Evolutionary conservation across 2,888 invertebrate species (phyloP).

Genomic region (Xanthorhoe spadicearia): DNA sequence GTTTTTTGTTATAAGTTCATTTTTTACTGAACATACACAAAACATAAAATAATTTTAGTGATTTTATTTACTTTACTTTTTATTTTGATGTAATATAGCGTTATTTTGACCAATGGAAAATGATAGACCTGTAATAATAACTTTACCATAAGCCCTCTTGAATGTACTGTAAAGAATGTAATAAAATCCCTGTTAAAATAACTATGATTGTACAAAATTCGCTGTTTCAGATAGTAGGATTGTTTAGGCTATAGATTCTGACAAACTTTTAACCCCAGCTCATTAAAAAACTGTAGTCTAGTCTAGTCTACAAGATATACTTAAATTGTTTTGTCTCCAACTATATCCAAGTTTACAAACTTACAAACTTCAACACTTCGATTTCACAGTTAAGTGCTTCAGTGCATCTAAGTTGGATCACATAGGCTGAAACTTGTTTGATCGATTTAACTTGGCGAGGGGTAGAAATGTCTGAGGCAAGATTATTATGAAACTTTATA

Average conservation of each 20-base stretch:
- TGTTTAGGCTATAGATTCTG: background rate
- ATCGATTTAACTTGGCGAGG: constrained; percentile 25
- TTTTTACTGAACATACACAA: too few species aligned
- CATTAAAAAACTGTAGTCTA: background rate
- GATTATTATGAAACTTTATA: background rate
- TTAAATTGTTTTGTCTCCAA: constrained; percentile 3
- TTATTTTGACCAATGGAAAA: too few species aligned
- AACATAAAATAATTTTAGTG: too few species aligned
- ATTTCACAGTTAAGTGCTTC: constrained; percentile 24
- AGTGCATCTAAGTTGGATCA: constrained; percentile 27
- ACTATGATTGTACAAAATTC: too few species aligned
- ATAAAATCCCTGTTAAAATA: too few species aligned
- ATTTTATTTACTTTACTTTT: too few species aligned
- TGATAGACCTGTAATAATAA: too few species aligned
- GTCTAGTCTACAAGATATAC: background rate
- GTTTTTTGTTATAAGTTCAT: too few species aligned
- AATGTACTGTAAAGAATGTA: too few species aligned
- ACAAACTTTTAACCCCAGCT: background rate
- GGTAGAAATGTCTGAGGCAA: background rate
- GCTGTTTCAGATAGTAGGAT: too few species aligned
- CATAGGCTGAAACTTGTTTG: constrained; percentile 21
- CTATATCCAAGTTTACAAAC: constrained; percentile 21
- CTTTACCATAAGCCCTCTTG: too few species aligned
- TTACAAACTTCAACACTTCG: constrained; percentile 24
- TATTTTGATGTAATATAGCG: too few species aligned